These are phyloP conservation scores for Agonopterix subpropinquella DNA, from an alignment of 2,888 invertebrate genomes.

Conservation along the genomic window DNA sequence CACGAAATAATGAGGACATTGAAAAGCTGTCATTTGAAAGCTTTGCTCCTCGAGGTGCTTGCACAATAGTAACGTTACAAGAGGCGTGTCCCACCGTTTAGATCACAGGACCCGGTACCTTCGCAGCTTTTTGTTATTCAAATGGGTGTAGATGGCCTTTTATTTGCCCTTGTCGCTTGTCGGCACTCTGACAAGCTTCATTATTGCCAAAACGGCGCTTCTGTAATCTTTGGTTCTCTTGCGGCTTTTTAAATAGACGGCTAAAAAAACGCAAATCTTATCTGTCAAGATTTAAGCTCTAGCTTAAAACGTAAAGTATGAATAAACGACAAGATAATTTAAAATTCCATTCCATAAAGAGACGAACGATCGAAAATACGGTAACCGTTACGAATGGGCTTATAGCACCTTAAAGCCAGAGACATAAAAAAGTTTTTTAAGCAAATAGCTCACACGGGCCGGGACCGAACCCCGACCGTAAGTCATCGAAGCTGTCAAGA, in stretches of 20 bases:
- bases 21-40: conserved; percentile 1
- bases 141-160: conserved; percentile 24
- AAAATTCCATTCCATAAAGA: conserved; percentile 52
- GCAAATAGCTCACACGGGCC: conserved; percentile 63
- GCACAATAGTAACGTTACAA: conserved; percentile 4
- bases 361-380: conserved; percentile 54
- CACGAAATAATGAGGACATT: not conserved
- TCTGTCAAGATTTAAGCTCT: conserved; percentile 47
- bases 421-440: conserved; percentile 57
- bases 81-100: conserved; percentile 26
- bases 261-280: conserved; percentile 30
- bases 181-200: conserved; percentile 26
- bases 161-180: conserved; percentile 22
- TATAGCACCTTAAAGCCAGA: conserved; percentile 45
- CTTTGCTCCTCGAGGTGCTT: not conserved
- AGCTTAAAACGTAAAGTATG: conserved; percentile 30
- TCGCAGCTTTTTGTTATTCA: conserved; percentile 37
- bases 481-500: conserved; percentile 74
- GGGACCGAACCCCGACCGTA: conserved; percentile 51
- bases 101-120: conserved; percentile 22
- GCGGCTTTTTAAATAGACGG: too few species aligned
- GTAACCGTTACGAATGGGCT: conserved; percentile 71
- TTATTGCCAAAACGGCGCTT: conserved; percentile 28
- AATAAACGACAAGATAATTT: conserved; percentile 50
- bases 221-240: not conserved